phyloP scores from a whole-genome alignment of 2,888 invertebrate genomes.

The Philereme transversata region DNA sequence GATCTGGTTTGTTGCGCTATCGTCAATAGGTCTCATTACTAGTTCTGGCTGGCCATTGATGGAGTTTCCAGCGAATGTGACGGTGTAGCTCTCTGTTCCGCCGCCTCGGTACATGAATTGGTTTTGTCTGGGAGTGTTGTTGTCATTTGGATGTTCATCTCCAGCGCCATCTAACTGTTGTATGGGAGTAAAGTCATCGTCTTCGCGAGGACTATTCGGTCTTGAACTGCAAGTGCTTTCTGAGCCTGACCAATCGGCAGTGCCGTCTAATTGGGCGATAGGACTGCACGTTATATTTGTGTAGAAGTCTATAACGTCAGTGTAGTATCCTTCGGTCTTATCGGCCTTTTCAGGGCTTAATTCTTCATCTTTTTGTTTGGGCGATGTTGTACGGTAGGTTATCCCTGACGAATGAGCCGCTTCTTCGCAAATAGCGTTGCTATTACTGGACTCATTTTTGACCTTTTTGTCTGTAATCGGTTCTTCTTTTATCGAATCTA shows the following conservation, averaged over 20 bases:
- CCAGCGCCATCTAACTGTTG: conserved; percentile 89
- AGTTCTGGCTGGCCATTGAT: conserved; percentile 77
- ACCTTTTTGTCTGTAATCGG: conserved; percentile 62
- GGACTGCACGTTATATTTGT: conserved; percentile 82
- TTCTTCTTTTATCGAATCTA: conserved; percentile 71
- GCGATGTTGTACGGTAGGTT: conserved; percentile 69
- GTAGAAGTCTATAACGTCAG: conserved; percentile 81
- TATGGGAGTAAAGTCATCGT: conserved; percentile 76
- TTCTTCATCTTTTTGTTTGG: conserved; percentile 74
- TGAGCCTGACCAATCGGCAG: conserved; percentile 87
- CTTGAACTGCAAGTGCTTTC: conserved; percentile 78
- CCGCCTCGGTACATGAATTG: conserved; percentile 77
- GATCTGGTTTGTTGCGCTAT: conserved; percentile 64
- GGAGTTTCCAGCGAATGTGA: conserved; percentile 80
- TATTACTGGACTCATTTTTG: conserved; percentile 60
- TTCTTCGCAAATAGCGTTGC: conserved; percentile 62
- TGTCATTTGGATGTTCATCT: conserved; percentile 79
- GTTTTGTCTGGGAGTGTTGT: conserved; percentile 68
- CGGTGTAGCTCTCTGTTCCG: conserved; percentile 77
- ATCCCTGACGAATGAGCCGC: conserved; percentile 74
- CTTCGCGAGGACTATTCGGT: conserved; percentile 71
- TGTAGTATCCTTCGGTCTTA: conserved; percentile 73
- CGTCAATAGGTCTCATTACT: conserved; percentile 75
- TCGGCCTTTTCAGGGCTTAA: conserved; percentile 60
- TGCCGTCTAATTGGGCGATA: conserved; percentile 88